These are phyloP conservation scores for Pristionchus fissidentatus DNA, from an alignment of 2,888 invertebrate genomes.

Conservation along the genomic window DNA sequence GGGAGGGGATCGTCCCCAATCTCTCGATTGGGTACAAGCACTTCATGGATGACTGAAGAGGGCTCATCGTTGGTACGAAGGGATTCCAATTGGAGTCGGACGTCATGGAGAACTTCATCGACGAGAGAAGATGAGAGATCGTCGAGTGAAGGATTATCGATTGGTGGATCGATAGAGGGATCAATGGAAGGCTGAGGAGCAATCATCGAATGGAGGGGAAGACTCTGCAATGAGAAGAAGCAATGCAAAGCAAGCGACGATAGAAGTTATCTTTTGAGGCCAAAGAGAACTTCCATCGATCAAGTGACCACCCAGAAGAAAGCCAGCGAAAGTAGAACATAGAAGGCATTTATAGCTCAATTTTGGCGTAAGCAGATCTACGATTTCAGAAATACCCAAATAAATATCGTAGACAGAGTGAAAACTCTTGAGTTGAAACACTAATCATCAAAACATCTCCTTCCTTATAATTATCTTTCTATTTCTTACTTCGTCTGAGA, in stretches of 20 bases:
- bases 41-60: background rate
- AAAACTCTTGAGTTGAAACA: too few relatives aligned
- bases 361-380: too few relatives aligned
- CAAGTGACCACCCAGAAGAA: too few relatives aligned
- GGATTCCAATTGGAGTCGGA: conserved; percentile 2
- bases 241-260: background rate
- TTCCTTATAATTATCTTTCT: background rate
- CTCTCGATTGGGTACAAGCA: background rate
- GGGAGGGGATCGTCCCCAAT: conserved; percentile 19
- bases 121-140: conserved; percentile 9
- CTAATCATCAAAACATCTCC: background rate
- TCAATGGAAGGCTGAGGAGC: conserved; percentile 10
- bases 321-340: too few relatives aligned
- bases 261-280: background rate
- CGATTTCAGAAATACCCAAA: too few relatives aligned
- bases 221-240: background rate
- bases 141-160: background rate
- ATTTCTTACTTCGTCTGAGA: conserved; percentile 13
- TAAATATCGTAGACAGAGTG: too few relatives aligned
- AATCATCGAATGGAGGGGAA: background rate
- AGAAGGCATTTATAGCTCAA: too few relatives aligned
- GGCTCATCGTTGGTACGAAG: background rate
- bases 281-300: too few relatives aligned
- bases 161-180: background rate
- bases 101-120: conserved; percentile 19